phyloP scores from a whole-genome alignment of 2,888 invertebrate species.

The Neria commutata region DNA sequence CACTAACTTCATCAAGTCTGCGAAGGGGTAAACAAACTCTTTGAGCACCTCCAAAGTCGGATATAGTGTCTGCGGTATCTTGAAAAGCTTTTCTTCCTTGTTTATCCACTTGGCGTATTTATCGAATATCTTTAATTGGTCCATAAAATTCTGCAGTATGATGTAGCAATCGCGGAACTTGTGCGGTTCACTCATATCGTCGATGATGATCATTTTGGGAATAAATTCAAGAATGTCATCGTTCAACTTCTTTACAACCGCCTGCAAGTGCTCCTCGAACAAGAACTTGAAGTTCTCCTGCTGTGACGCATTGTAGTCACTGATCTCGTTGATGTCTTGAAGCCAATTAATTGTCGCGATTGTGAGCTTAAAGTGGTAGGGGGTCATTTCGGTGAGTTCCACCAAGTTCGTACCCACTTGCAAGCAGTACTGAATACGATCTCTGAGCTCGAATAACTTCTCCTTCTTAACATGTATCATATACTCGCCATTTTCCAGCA shows the following conservation, averaged over 20 bases:
- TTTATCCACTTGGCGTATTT: constrained; percentile 85
- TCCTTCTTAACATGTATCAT: constrained; percentile 79
- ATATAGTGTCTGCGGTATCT: constrained; percentile 78
- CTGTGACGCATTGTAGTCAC: constrained; percentile 76
- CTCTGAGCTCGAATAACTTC: constrained; percentile 72
- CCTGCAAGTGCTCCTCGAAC: constrained; percentile 80
- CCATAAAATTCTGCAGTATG: constrained; percentile 76
- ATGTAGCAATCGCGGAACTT: constrained; percentile 81
- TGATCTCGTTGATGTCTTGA: constrained; percentile 77
- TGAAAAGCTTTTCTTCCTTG: constrained; percentile 82
- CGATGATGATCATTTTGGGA: constrained; percentile 77
- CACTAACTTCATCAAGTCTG: constrained; percentile 69
- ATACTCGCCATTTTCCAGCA: constrained; percentile 80
- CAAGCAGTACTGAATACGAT: constrained; percentile 73
- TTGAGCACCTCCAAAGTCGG: constrained; percentile 81
- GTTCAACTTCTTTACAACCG: constrained; percentile 73
- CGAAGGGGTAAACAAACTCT: constrained; percentile 73
- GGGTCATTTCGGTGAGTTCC: constrained; percentile 76
- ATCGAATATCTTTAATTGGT: constrained; percentile 76
- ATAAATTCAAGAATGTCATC: constrained; percentile 74
- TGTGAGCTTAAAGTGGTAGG: constrained; percentile 80
- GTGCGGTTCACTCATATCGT: constrained; percentile 82
- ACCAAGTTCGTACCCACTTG: constrained; percentile 71
- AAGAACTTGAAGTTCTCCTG: constrained; percentile 83
- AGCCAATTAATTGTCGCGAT: constrained; percentile 86